These are phyloP conservation scores for Phalacrocorax brasilianus DNA, from an alignment of 2,113 vertebrate genomes.

Conservation along the genomic window DNA sequence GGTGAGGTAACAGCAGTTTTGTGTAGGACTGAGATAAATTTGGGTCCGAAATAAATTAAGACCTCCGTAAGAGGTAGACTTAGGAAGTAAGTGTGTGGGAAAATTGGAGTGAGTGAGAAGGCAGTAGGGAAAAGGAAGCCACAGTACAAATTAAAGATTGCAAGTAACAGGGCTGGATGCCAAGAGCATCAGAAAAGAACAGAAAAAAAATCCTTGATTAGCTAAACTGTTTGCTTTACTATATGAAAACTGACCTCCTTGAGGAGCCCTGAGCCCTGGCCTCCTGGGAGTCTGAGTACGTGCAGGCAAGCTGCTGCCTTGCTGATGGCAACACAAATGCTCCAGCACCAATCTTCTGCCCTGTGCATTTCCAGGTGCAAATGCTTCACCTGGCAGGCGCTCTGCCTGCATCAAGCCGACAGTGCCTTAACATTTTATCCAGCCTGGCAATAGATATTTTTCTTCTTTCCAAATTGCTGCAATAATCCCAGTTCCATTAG, in stretches of 20 bases:
- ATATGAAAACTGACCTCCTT: slow-evolving; percentile 65
- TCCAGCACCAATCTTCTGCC: background rate
- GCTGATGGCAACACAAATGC: background rate
- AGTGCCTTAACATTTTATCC: background rate
- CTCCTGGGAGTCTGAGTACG: slow-evolving; percentile 55
- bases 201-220: slow-evolving; percentile 40
- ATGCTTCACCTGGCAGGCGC: background rate
- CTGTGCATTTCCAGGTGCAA: slow-evolving; percentile 17
- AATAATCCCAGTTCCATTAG: background rate
- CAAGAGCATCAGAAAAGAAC: slow-evolving; percentile 54
- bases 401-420: background rate
- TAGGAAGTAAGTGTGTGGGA: slow-evolving; percentile 61
- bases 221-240: slow-evolving; percentile 69
- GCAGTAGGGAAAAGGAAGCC: slow-evolving; percentile 59
- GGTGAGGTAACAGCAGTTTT: slow-evolving; percentile 15
- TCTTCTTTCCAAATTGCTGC: background rate
- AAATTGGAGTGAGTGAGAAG: slow-evolving; percentile 47
- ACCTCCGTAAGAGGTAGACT: background rate
- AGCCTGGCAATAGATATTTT: background rate
- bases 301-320: slow-evolving; percentile 26
- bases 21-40: slow-evolving; percentile 27
- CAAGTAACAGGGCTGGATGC: slow-evolving; percentile 51
- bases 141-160: slow-evolving; percentile 63
- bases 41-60: slow-evolving; percentile 25
- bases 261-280: background rate